Base-by-base conservation (phyloP, 2,797 vertebrate genomes). In the Chelmon rostratus region DNA sequence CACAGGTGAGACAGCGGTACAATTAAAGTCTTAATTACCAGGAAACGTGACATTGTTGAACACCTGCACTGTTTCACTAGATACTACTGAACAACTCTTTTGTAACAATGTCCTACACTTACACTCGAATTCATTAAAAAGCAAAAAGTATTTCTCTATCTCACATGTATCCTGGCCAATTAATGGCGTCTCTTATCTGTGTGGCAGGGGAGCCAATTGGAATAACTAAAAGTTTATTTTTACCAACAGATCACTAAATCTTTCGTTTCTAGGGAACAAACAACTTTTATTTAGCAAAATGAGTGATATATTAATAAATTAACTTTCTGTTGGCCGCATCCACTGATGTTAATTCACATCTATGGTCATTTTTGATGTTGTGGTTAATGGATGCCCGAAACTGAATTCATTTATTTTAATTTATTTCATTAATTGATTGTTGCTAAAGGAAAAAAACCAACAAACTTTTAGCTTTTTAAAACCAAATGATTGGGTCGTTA, bases 1-100 rank as follows among this genome's bases (percentile, higher is more conserved):
- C 86, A 9, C 89, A 92, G 75, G 81, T 91, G 89, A 53, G 37
- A 61, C 25, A 18, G 11, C 21, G 40, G 31, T 25, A 1, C 28
- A 73, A 73, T 91, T 67, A 75, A 64, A 68, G 4, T 2, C 52
- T 68, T 65, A 53, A 74, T 46, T 28, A 64, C 40, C 8, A 15
- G 42, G 23, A 58, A 25, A 38, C 28, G 1, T 28, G 37, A 11
- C 33, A 16, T 6, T 1, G 10, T 0, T 11, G 7, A 78, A 57
- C 68, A 64, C 67, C 44, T 44, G 67, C 31, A 19, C 5, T 10
- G 38, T 16, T 50, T 15, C 5, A 15, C 8, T 5, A 5, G 11
- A 15, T n/a, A 6, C 38, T 15, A 37, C 31, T 25, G 19, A 31
- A 33, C 57, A 19, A 19, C n/a, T 31, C 5, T 13, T 64, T 44